Base-by-base conservation (phyloP, 1,140 invertebrate genomes). In the Musca vetustissima region DNA sequence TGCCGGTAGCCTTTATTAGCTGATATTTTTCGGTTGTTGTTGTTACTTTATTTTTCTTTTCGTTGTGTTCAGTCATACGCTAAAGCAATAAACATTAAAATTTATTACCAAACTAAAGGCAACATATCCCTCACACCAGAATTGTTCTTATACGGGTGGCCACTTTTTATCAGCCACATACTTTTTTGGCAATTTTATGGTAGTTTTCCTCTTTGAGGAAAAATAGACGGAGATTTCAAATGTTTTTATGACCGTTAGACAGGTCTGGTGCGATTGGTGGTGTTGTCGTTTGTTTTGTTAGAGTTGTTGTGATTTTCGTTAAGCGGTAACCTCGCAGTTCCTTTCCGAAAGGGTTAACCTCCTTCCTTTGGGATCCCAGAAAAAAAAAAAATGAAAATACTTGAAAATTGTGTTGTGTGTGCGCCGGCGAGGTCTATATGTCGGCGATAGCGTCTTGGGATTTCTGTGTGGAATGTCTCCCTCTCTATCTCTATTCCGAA, bases 61-160 rank as follows among this genome's bases (percentile, higher is more conserved):
- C 13, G 36, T 43, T 43, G 36, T 59, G 24, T 43, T 43, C 36
- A 43, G 36, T 61, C 57, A 61, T 61, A 61, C 36, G 57, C 57
- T 32, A 61, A 61, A 21, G 57, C 57, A 61, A 61, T 61, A 61
- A 61, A 61, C 57, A 32, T 61, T 52, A 36, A 61, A 61, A 61
- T 61, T 61, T 61, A 61, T 61, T 19, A 61, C 57, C 57, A 61
- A 61, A 61, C 32, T 61, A 61, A 36, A 36, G 57, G 32, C 25
- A 61, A 61, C 32, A 61, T 61, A 61, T 36, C 19, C 57, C 19
- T 53, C 21, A n/a, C 28, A 21, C 17, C 36, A 9, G 7, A 55
- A n/a, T 52, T 22, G 21, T 43, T 43, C 25, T 55, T 24, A 25
- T 24, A 25, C 4, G 7, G 49, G 49, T 0, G 7, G 49, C 22